Base-by-base conservation (phyloP, 2,113 vertebrate genomes). In the Mesembrinibis cayennensis region DNA sequence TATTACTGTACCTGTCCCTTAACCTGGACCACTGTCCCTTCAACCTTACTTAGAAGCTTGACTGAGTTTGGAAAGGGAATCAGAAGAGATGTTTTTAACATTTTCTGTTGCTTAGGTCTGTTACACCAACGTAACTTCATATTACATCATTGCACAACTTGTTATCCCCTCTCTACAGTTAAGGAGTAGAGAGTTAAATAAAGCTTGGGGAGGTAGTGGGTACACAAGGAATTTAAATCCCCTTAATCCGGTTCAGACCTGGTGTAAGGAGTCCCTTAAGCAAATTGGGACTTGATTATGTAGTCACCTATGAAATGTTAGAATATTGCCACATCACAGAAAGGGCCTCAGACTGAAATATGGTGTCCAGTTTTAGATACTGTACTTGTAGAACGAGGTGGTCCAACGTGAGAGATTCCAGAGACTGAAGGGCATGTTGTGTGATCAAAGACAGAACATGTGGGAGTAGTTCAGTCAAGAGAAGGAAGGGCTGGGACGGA, bases 121-220 rank as follows among this genome's bases (percentile, higher is more conserved):
- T 50, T 77, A 55, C 20, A 20, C 7, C 47, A n/a, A 52, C 1
- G 1, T 42, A 77, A 38, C 1, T 3, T 30, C 50, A 15, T 45
- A 53, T 72, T 76, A 40, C 5, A 7, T 36, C 9, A 26, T 30
- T 82, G 20, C 5, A 42, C 4, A 62, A 14, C 34, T 69, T 87
- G 18, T 20, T 78, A 47, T 13, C 11, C 6, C 7, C 34, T 87
- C 17, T 87, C 26, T 65, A 11, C 10, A 19, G 12, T 22, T 76
- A 70, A 80, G 23, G 32, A 77, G 5, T 21, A 4, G 15, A 40
- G 59, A 92, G 36, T 38, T 65, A 49, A 77, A 62, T 79, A 34
- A 82, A 86, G 29, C 22, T 20, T 65, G 38, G 8, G 10, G 18
- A 70, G 3, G 3, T 21, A 21, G 9, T 1, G 0, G 7, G 2